Evolutionary conservation across 2,888 invertebrate genomes (phyloP).

Genomic region (Drosophila multiciliata): DNA sequence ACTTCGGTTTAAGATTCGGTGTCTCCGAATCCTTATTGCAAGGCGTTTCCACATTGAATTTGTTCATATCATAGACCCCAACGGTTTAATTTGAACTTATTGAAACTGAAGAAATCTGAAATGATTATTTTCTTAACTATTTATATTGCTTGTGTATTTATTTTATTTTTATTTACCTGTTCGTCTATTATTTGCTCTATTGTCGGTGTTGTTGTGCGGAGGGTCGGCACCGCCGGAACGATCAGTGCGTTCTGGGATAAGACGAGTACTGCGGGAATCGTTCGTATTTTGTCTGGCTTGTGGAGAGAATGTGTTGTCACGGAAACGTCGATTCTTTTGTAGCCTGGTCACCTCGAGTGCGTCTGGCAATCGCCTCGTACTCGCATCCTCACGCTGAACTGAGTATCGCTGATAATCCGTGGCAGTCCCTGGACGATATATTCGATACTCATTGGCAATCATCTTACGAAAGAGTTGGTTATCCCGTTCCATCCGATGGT

Average conservation of each 20-base stretch:
- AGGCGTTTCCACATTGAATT: background rate
- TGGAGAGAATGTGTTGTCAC: constrained; percentile 8
- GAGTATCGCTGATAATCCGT: constrained; percentile 25
- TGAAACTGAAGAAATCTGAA: constrained; percentile 16
- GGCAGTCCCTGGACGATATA: constrained; percentile 14
- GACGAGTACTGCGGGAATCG: constrained; percentile 21
- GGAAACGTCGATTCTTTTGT: constrained; percentile 16
- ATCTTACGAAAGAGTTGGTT: constrained; percentile 29
- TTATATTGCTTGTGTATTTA: background rate
- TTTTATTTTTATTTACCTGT: constrained; percentile 14
- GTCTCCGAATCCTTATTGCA: background rate
- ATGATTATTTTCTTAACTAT: background rate
- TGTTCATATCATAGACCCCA: constrained; percentile 5
- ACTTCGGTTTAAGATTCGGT: background rate
- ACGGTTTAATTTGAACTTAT: constrained; percentile 10
- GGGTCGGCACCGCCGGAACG: constrained; percentile 10
- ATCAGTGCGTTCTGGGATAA: background rate
- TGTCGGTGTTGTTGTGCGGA: constrained; percentile 8
- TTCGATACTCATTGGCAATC: constrained; percentile 38
- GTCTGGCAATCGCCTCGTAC: constrained; percentile 6
- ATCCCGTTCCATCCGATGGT: constrained; percentile 31
- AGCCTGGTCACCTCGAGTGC: constrained; percentile 17
- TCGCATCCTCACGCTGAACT: constrained; percentile 17
- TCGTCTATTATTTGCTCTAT: constrained; percentile 8
- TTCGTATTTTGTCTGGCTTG: background rate